Base-by-base conservation (phyloP, 1,140 invertebrate species). In the Bathynomus jamesi region DNA sequence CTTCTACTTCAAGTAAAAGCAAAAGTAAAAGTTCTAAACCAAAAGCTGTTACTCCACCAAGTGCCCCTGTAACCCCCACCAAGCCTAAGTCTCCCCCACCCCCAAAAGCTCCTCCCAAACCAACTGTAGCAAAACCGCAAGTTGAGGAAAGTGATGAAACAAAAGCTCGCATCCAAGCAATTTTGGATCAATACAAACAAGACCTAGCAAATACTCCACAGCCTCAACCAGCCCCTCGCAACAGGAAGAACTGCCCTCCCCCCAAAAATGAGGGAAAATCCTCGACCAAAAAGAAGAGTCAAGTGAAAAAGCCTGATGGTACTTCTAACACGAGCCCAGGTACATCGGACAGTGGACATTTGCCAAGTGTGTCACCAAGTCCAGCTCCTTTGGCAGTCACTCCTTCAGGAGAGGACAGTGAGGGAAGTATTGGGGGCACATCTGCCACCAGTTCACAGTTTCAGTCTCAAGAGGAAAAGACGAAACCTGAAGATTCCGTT, bases 131-230 rank as follows among this genome's bases (percentile, higher is more conserved):
- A 0, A 87, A 87, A 69, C 81, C 83, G 0, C 76, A 77, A 65
- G 81, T 86, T 2, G 86, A 87, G 77, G 90, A 92, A 81, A 90
- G 91, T 78, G 90, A 91, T 80, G 89, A 91, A 79, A 91, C 90
- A 0, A 89, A 89, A 0, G 89, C 91, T 79, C 84, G 90, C 67
- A 91, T 92, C 70, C 87, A 91, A 70, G 90, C 90, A 67, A 92
- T 92, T 78, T 80, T 92, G 24, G 89, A 90, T 2, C 88, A 91
- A 78, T 92, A 92, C 80, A 89, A 90, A 53, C 90, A 91, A 78
- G 90, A 91, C 80, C 78, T 89, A 21, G 91, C 91, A 79, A 90
- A 91, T 80, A 92, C 91, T 80, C 90, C 90, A 0, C 90, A 90
- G 61, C 1, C 90, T 89, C 0, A 83, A 89, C 71, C 83, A 89